phyloP scores from a whole-genome alignment of 1,140 invertebrate genomes.

The Aphis gossypii region DNA sequence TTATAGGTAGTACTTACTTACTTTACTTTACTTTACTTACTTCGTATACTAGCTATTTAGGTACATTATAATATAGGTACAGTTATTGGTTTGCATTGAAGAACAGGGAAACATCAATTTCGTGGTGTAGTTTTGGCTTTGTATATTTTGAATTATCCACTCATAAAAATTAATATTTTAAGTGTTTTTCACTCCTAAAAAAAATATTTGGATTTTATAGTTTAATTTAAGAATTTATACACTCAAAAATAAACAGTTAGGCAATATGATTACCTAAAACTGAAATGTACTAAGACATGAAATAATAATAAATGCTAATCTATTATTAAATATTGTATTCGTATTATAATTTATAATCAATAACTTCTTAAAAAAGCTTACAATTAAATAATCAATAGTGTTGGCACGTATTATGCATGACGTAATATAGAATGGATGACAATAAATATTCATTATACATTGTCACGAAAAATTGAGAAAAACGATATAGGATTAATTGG shows the following conservation, averaged over 20 bases:
- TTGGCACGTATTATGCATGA: not conserved
- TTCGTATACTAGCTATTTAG: too few species aligned
- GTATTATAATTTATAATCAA: not conserved
- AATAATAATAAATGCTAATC: too few species aligned
- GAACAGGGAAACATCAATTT: not conserved
- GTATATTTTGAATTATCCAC: too few species aligned
- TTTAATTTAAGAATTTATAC: too few species aligned
- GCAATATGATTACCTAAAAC: too few species aligned
- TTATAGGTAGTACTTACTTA: too few species aligned
- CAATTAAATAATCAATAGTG: not conserved
- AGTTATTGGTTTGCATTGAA: not conserved
- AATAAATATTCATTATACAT: not conserved
- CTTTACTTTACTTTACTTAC: too few species aligned
- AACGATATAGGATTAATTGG: not conserved
- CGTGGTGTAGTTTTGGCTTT: not conserved
- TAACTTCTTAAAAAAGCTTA: not conserved
- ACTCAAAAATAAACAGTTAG: too few species aligned
- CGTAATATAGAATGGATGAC: not conserved
- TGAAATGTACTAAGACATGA: too few species aligned
- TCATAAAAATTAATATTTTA: too few species aligned
- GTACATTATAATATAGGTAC: not conserved
- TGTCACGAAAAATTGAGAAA: not conserved
- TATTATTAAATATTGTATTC: not conserved
- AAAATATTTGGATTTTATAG: too few species aligned
- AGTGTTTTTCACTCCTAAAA: too few species aligned